Base-by-base conservation (phyloP, 2,888 invertebrate genomes). In the Lathronympha strigana region DNA sequence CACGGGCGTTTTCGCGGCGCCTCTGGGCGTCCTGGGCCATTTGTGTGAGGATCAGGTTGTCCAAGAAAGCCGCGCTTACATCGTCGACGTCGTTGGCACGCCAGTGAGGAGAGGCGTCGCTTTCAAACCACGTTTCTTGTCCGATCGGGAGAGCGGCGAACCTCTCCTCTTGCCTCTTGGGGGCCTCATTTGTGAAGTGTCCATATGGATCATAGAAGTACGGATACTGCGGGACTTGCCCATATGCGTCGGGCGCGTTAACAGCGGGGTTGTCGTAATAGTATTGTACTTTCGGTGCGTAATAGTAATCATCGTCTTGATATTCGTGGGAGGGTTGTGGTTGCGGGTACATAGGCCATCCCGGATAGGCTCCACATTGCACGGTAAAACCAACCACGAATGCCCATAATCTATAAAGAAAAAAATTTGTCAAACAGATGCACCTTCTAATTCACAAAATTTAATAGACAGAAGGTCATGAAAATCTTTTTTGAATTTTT, bases 81-180 rank as follows among this genome's bases (percentile, higher is more conserved):
- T 86, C 91, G 83, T 92, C 92, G 49, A 86, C 83, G 67, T 89
- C 88, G 74, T 82, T 89, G 61, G 86, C 76, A 62, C 84, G 86
- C 89, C 88, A 92, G 69, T 81, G 86, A 62, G 88, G 87, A 67
- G 83, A 78, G 60, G 84, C 76, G 68, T 93, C 93, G 69, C 91
- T 93, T 78, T 94, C 94, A 71, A 93, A 95, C 90, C 94, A 93
- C 15, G 94, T 94, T 78, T 95, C 94, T 75, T 94, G 94, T n/a
- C 94, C 94, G 25, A 94, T 93, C 0, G 94, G 94, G 36, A 94
- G 86, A 13, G 93, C 88, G 43, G 93, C 93, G 75, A 94, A 92
- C 57, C 94, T 86, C 76, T 94, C 94, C 69, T 93, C 93, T 76
- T 94, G 94, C 61, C 93, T 92, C 40, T 94, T 85, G 38, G 94